Conservation (phyloP, 2,888 invertebrate species). For the Chymomyza caudatula region DNA sequence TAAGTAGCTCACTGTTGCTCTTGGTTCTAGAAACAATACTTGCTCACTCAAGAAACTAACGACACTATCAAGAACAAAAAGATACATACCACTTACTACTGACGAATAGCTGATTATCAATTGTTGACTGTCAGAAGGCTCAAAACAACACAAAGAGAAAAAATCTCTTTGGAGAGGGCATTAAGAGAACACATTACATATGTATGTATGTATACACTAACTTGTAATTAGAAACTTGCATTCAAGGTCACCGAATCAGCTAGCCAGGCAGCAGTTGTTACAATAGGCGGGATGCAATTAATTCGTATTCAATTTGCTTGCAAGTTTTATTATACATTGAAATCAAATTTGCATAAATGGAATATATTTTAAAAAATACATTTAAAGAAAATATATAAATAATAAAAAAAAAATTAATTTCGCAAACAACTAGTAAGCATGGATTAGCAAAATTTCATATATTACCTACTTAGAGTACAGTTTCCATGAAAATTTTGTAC, state of each 20-base stretch:
- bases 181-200: conserved; percentile 3
- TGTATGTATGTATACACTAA: too few relatives aligned
- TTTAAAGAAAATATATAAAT: not conserved
- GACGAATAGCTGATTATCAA: not conserved
- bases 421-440: too few relatives aligned
- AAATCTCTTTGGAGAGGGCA: not conserved
- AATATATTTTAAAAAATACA: not conserved
- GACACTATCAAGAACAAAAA: not conserved
- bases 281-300: not conserved
- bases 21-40: not conserved
- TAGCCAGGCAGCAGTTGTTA: not conserved
- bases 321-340: not conserved
- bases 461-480: too few relatives aligned
- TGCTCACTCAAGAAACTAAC: not conserved
- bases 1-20: not conserved
- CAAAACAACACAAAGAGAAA: too few relatives aligned
- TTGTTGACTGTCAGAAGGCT: not conserved
- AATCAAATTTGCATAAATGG: conserved; percentile 32
- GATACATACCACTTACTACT: not conserved
- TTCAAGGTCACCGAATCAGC: not conserved
- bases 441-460: too few relatives aligned
- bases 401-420: not conserved
- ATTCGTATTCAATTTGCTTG: not conserved
- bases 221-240: conserved; percentile 57
- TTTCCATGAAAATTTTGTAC: too few relatives aligned